phyloP scores from a whole-genome alignment of 2,113 vertebrate species.

The Megaceryle torquata region DNA sequence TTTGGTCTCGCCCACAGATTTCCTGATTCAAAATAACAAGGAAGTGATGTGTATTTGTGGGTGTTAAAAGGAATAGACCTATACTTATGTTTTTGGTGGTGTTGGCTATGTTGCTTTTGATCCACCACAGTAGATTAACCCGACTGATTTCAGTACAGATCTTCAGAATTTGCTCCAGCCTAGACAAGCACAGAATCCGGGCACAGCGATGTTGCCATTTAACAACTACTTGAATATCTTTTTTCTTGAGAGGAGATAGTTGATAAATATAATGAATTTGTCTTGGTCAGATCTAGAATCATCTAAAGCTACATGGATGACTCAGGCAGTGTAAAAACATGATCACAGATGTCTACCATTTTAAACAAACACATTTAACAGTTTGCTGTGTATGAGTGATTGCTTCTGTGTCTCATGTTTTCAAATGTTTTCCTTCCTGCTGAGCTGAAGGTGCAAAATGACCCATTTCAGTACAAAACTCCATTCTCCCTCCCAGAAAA shows the following conservation, averaged over 20 bases:
- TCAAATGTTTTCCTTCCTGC: neutral
- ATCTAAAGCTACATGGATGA: neutral
- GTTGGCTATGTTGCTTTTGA: slow-evolving; percentile 17
- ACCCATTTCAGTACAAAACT: neutral
- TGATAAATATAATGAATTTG: neutral
- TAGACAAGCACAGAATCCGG: neutral
- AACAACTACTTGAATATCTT: neutral
- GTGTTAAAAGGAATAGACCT: neutral
- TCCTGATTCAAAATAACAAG: slow-evolving; percentile 15
- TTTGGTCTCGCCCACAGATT: neutral
- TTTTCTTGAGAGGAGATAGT: neutral
- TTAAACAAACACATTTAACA: neutral
- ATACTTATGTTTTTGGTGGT: neutral
- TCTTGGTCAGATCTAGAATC: neutral
- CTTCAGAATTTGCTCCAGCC: neutral
- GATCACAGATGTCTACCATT: neutral
- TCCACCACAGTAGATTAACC: neutral
- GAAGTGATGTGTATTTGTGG: neutral
- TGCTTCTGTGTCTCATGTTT: neutral
- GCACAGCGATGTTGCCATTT: neutral
- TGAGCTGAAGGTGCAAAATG: neutral
- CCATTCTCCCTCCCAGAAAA: neutral
- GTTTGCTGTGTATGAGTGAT: neutral
- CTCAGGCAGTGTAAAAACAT: neutral
- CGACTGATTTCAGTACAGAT: neutral